A percentile compares a stretch with the other conserved stretches of the same genome.
Evolutionary conservation across 2,113 vertebrate genomes (phyloP).

Genomic region (Bettongia penicillata): DNA sequence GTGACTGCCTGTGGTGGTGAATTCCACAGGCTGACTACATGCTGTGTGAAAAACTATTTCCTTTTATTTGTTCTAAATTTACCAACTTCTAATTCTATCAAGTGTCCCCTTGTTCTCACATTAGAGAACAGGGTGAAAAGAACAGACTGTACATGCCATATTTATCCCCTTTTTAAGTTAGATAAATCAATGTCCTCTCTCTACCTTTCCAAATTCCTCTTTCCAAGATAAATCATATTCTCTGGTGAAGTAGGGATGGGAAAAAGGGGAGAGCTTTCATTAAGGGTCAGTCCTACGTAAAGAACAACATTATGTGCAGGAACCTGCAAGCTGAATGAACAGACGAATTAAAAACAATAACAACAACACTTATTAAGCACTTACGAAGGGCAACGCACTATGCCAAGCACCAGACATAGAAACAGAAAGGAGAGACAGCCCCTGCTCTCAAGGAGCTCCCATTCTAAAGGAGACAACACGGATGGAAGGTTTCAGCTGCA

Average conservation of each 20-base stretch:
- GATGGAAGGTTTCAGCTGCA: neutral
- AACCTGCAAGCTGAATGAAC: neutral
- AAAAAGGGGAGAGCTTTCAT: neutral
- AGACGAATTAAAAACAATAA: neutral
- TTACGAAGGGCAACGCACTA: neutral
- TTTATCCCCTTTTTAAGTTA: neutral
- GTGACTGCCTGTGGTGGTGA: neutral
- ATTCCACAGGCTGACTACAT: constrained; percentile 27
- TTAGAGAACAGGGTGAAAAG: neutral
- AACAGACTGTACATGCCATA: neutral
- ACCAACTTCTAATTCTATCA: constrained; percentile 22
- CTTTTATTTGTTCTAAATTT: constrained; percentile 37
- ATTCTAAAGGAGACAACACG: neutral
- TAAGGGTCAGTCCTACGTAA: neutral
- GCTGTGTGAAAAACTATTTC: constrained; percentile 29
- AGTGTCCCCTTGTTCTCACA: neutral
- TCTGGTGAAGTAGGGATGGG: neutral
- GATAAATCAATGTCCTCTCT: neutral
- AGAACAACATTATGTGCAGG: neutral
- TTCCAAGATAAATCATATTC: neutral
- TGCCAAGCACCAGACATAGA: neutral
- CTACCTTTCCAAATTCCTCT: constrained; percentile 2
- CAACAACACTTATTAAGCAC: neutral
- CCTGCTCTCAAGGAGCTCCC: neutral
- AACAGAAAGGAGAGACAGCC: neutral